Conservation (phyloP, 2,888 invertebrate genomes). For the Andricus quercusramuli region DNA sequence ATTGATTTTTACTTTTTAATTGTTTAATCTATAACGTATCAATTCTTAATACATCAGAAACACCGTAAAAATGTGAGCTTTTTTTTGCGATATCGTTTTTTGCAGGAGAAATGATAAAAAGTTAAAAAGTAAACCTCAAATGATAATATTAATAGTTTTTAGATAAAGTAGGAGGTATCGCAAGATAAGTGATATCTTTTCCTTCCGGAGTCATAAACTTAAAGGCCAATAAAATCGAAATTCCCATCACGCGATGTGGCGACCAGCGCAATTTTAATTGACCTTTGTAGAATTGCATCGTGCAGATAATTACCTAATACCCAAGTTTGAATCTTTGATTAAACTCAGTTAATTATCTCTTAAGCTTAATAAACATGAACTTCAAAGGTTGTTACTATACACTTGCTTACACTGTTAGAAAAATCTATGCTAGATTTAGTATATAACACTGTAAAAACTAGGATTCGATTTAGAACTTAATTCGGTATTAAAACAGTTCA, state of each 20-base stretch:
- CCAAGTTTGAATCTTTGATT: neutral
- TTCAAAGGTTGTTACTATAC: neutral
- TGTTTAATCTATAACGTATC: no score
- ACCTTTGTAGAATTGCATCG: neutral
- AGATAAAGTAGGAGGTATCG: neutral
- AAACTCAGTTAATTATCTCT: neutral
- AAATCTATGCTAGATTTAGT: no score
- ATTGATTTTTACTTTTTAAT: no score
- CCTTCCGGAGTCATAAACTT: neutral
- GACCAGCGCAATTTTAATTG: constrained; percentile 2
- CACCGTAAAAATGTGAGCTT: no score
- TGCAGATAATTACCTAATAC: neutral
- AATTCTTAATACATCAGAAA: no score
- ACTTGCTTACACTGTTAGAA: no score
- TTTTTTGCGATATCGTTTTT: no score
- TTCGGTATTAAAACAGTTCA: no score
- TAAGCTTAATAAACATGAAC: neutral
- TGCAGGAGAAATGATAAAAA: no score
- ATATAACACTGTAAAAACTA: no score
- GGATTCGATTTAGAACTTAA: no score
- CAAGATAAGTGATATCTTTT: neutral
- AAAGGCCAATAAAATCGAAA: neutral
- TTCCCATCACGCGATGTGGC: neutral
- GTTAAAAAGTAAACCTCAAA: no score
- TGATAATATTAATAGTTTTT: neutral